phyloP scores from a whole-genome alignment of 2,888 invertebrate species.

The Anagyrus pseudococci region DNA sequence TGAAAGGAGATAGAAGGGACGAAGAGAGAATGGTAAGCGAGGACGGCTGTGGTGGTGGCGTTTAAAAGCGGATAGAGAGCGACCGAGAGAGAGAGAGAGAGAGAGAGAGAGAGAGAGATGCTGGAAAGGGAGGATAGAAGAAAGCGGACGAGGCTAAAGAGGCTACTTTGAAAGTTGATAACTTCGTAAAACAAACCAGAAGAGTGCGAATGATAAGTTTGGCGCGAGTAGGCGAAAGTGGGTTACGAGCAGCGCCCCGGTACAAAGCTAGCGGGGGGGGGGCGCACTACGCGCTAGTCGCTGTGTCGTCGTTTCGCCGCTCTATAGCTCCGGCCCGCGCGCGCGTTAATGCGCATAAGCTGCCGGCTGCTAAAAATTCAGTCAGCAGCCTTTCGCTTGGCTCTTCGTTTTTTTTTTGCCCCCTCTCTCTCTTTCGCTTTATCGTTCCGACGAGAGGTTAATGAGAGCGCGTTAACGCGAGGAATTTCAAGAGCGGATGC shows the following conservation, averaged over 20 bases:
- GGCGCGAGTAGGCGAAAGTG: conserved; percentile 8
- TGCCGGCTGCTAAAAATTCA: conserved; percentile 8
- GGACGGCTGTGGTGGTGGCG: no score
- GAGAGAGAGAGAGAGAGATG: not conserved
- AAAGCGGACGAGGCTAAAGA: not conserved
- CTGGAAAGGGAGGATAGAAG: not conserved
- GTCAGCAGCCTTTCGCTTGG: not conserved
- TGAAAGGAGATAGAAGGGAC: not conserved
- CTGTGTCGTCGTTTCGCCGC: not conserved
- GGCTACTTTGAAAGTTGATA: conserved; percentile 33
- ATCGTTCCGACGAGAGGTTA: no score
- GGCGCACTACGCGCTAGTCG: no score
- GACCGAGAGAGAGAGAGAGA: not conserved
- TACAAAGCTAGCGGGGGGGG: no score
- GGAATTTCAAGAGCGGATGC: conserved; percentile 4
- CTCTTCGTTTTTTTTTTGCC: not conserved
- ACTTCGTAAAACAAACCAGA: conserved; percentile 31
- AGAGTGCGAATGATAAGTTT: conserved; percentile 26
- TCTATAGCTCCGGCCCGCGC: not conserved
- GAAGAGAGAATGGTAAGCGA: not conserved
- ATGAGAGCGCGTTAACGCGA: no score
- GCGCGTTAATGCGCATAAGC: conserved; percentile 10
- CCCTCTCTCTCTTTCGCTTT: conserved; percentile 1
- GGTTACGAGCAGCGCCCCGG: conserved; percentile 10
- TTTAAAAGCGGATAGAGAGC: not conserved